phyloP scores from a whole-genome alignment of 2,797 vertebrate species.

The Aeoliscus strigatus region DNA sequence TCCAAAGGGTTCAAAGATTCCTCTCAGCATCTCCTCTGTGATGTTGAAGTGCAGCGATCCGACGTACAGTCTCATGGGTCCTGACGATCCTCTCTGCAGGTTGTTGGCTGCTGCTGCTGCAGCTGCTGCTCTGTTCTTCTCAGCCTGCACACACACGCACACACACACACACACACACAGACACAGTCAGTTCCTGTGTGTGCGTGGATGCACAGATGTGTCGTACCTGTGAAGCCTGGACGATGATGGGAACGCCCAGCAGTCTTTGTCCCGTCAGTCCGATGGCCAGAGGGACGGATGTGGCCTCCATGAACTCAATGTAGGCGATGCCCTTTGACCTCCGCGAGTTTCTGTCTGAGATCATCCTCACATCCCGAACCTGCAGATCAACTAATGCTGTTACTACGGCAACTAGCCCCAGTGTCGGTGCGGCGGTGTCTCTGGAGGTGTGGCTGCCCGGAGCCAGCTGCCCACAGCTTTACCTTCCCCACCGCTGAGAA shows the following conservation, averaged over 20 bases:
- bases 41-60: slow-evolving; percentile 98
- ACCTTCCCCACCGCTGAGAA: slow-evolving; percentile 97
- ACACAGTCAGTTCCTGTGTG: no score
- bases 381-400: no score
- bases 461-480: no score
- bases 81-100: slow-evolving; percentile 92
- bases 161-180: no score
- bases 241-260: slow-evolving; percentile 95
- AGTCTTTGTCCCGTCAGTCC: slow-evolving; percentile 95
- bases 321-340: slow-evolving; percentile 98
- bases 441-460: no score
- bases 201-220: no score
- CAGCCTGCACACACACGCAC: slow-evolving; percentile 82
- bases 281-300: slow-evolving; percentile 94
- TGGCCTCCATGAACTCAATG: slow-evolving; percentile 94
- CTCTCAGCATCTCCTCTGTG: slow-evolving; percentile 97
- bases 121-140: slow-evolving; percentile 97
- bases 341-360: slow-evolving; percentile 96
- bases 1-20: slow-evolving; percentile 98
- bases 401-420: no score
- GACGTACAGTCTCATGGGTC: slow-evolving; percentile 96
- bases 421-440: no score
- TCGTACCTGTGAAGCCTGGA: slow-evolving; percentile 95
- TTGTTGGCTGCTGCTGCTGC: slow-evolving; percentile 95
- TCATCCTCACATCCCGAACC: slow-evolving; percentile 98